A percentile compares a stretch with the other conserved stretches of the same genome.
Conservation (phyloP, 2,888 invertebrate genomes). For the Caenorhabditis angaria region DNA sequence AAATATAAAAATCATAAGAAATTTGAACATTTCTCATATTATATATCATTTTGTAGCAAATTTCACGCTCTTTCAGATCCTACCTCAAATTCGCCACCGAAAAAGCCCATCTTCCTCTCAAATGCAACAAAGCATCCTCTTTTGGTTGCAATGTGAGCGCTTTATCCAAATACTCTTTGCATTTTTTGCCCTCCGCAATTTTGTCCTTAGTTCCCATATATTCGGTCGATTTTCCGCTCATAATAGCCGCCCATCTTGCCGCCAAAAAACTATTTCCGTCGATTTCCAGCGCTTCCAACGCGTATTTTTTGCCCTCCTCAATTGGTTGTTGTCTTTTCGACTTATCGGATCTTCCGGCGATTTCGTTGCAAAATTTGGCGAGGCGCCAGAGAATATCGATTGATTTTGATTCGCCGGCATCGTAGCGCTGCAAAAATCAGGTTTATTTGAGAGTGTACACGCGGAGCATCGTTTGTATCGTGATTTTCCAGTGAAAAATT, state of each 20-base stretch:
- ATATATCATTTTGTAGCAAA: no score
- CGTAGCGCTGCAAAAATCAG: slow-evolving; percentile 37
- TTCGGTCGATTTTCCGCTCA: slow-evolving; percentile 63
- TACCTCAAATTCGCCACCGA: slow-evolving; percentile 60
- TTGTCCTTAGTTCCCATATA: slow-evolving; percentile 67
- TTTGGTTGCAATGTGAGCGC: slow-evolving; percentile 55
- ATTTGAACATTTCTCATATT: no score
- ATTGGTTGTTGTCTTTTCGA: slow-evolving; percentile 59
- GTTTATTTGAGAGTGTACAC: not conserved
- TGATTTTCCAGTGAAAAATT: no score
- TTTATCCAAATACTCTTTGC: slow-evolving; percentile 68
- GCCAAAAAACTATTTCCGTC: slow-evolving; percentile 58
- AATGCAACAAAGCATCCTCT: slow-evolving; percentile 57
- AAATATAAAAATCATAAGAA: no score
- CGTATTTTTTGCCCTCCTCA: slow-evolving; percentile 62
- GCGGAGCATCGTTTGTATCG: no score
- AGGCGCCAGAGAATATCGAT: slow-evolving; percentile 63
- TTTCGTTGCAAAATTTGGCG: slow-evolving; percentile 59
- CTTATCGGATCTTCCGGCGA: slow-evolving; percentile 37
- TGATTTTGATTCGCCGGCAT: slow-evolving; percentile 45
- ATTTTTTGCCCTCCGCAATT: slow-evolving; percentile 67
- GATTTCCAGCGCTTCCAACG: slow-evolving; percentile 52
- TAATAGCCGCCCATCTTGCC: slow-evolving; percentile 66
- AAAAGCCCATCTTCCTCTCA: slow-evolving; percentile 59
- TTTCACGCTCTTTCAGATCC: no score